Percentiles rank a stretch among this genome's conserved stretches.
Conservation (phyloP, 2,797 vertebrate genomes). For the Poecilia wingei region DNA sequence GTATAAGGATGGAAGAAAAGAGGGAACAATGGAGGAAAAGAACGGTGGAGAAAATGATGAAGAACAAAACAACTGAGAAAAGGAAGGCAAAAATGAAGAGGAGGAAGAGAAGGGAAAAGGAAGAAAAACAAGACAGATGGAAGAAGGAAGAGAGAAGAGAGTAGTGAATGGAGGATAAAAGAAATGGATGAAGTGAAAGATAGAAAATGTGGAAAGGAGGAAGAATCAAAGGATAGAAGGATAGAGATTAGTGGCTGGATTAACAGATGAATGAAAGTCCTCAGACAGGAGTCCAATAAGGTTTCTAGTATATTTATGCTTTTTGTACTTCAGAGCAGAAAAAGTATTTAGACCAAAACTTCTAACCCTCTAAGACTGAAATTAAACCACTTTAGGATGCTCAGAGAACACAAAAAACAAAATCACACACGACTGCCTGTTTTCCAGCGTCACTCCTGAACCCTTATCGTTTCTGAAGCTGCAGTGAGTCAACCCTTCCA, state of each 20-base stretch:
- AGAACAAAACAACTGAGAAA: neutral
- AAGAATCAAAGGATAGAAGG: neutral
- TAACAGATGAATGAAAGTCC: neutral
- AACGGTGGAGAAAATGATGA: neutral
- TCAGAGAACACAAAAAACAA: constrained; percentile 32
- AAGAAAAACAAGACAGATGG: neutral
- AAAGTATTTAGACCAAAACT: neutral
- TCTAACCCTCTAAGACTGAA: constrained; percentile 33
- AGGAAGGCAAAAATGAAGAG: neutral
- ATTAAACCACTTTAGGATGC: neutral
- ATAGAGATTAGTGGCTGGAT: neutral
- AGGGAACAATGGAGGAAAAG: neutral
- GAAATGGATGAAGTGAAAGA: neutral
- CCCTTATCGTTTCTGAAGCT: neutral
- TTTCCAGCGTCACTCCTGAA: neutral
- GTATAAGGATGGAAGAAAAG: neutral
- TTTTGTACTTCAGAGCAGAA: neutral
- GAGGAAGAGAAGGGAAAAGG: neutral
- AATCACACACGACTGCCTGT: constrained; percentile 2
- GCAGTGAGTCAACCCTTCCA: neutral
- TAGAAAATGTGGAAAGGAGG: neutral
- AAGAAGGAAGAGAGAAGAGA: neutral
- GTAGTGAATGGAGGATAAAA: neutral
- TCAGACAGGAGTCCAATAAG: neutral
- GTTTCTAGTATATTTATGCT: neutral